Evolutionary conservation across 2,797 vertebrate genomes (phyloP), one percentile per base, ranked within the genome.

Genomic region (Carduelis carduelis): DNA sequence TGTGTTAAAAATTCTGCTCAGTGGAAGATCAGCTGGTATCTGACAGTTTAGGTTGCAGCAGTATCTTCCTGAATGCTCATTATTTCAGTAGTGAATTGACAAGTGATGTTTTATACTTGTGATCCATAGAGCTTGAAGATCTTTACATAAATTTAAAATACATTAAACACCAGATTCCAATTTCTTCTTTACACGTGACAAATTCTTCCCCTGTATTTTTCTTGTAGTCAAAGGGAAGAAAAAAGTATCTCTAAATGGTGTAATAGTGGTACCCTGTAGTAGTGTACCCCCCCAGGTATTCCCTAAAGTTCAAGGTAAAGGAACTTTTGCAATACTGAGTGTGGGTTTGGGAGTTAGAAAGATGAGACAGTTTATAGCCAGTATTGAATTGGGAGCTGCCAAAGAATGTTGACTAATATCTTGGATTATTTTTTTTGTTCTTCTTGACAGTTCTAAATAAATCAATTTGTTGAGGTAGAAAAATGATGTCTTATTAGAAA

Each of bases 131-230:
- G 27, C 46, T 75, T 20, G 1, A 77, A 89, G 41, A 14, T 64
- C 97, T 97, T 92, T 83, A 44, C 18, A 14, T 18, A 64, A 50
- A 72, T 81, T 52, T 81, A 52, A 75, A 92, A 70, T 89, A 50
- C 6, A 3, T 86, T 65, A 21, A 66, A 79, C 91, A 43, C 3
- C 11, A 19, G 82, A 59, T 26, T 74, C 86, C 13, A 56, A 56
- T 88, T 97, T 92, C 57, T 92, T 56, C 46, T 96, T 94, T 34
- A 41, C 16, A 30, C 0, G 0, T 87, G 77, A 59, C 65, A 77
- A 23, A 70, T 94, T 90, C 41, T 32, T 96, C 59, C 60, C 53
- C 39, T 94, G 82, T 60, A 17, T 57, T 83, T 93, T 90, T 63
- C 55, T 95, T 74, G 84, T n/a, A 55, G 41, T 82, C 44, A 32